A percentile compares a stretch with the other conserved stretches of the same genome.
These are phyloP conservation scores for Drosophila neutralis DNA, from an alignment of 2,888 invertebrate species.

Conservation along the genomic window DNA sequence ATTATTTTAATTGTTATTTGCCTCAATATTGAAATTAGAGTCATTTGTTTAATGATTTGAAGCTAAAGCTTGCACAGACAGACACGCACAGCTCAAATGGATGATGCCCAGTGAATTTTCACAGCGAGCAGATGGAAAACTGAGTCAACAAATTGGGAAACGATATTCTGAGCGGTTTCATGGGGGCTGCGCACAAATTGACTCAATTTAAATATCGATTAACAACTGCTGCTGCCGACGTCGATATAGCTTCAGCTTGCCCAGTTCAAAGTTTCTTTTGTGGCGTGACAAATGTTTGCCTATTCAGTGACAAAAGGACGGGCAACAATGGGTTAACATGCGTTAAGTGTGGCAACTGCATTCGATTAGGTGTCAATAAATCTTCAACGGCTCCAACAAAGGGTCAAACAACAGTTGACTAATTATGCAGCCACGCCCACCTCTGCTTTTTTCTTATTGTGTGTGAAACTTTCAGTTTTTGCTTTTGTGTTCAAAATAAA, in stretches of 20 bases:
- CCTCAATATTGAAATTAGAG: not conserved
- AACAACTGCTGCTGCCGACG: slow-evolving; percentile 39
- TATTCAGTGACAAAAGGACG: slow-evolving; percentile 13
- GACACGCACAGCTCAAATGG: not conserved
- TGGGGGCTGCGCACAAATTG: slow-evolving; percentile 56
- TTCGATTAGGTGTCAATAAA: slow-evolving; percentile 48
- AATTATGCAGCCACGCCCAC: slow-evolving; percentile 64
- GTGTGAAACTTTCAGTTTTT: slow-evolving; percentile 43
- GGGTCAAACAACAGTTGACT: slow-evolving; percentile 50
- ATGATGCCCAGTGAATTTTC: not conserved
- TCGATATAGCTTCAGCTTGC: slow-evolving; percentile 6
- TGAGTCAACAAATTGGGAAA: slow-evolving; percentile 35
- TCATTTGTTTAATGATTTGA: not conserved
- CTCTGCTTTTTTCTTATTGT: not conserved
- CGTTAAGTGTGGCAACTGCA: slow-evolving; percentile 34
- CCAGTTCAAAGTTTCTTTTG: slow-evolving; percentile 22
- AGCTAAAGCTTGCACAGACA: not conserved
- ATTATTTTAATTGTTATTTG: not conserved
- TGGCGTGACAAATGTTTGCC: slow-evolving; percentile 42
- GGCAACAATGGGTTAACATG: slow-evolving; percentile 28
- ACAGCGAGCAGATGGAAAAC: not conserved
- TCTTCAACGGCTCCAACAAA: slow-evolving; percentile 46
- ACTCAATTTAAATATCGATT: slow-evolving; percentile 68
- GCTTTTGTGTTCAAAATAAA: slow-evolving; percentile 29
- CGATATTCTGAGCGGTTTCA: slow-evolving; percentile 31